These are phyloP conservation scores for Phalacrocorax carbo DNA, from an alignment of 2,113 vertebrate genomes.

Conservation along the genomic window DNA sequence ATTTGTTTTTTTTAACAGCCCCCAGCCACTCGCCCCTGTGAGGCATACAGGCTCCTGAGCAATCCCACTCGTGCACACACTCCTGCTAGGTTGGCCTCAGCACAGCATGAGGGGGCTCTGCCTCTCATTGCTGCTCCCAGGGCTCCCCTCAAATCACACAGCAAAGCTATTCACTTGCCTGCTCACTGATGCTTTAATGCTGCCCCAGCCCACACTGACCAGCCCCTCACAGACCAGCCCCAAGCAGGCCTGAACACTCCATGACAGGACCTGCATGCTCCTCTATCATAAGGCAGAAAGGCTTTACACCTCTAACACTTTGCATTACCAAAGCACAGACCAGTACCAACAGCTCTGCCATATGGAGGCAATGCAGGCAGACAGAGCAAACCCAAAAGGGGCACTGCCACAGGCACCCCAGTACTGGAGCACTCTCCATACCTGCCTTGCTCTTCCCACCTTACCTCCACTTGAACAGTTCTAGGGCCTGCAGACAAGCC, in stretches of 20 bases:
- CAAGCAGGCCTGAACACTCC: no score
- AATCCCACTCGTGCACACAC: fast-evolving
- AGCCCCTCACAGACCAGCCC: fast-evolving
- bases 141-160: not conserved
- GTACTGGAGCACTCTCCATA: fast-evolving
- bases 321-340: no score
- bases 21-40: fast-evolving
- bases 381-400: fast-evolving
- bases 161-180: fast-evolving
- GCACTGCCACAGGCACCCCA: not conserved
- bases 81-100: not conserved
- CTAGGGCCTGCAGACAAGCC: fast-evolving
- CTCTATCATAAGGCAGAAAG: fast-evolving
- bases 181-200: fast-evolving
- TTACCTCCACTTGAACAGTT: fast-evolving
- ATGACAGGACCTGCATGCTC: fast-evolving
- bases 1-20: not conserved
- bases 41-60: fast-evolving
- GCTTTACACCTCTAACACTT: fast-evolving
- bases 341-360: fast-evolving
- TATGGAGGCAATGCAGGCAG: fast-evolving
- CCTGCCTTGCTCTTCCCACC: fast-evolving
- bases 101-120: fast-evolving
- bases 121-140: no score
- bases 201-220: fast-evolving